These are phyloP conservation scores for Drosophila antonietae DNA, from an alignment of 2,888 invertebrate species.

Conservation along the genomic window DNA sequence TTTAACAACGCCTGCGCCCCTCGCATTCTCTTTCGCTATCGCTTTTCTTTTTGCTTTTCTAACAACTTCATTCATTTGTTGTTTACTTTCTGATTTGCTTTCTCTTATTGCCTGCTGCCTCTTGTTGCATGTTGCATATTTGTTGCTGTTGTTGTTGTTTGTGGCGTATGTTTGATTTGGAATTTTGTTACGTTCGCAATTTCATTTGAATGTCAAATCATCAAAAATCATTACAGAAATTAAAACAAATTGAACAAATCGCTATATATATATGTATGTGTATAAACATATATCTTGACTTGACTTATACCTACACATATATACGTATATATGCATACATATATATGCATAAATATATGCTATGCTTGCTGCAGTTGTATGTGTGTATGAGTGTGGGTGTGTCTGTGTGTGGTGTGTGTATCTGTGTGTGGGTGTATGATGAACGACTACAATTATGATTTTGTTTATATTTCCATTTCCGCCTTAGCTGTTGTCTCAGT, in stretches of 20 bases:
- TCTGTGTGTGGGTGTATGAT: background rate
- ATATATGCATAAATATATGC: slow-evolving; percentile 8
- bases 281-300: slow-evolving; percentile 1
- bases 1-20: slow-evolving; percentile 13
- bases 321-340: background rate
- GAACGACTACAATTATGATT: slow-evolving; percentile 14
- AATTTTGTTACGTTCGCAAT: slow-evolving; percentile 41
- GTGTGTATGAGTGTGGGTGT: background rate
- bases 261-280: slow-evolving; percentile 1
- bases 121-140: background rate
- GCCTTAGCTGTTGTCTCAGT: background rate
- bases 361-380: slow-evolving; percentile 10
- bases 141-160: background rate
- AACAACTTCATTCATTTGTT: background rate
- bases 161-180: slow-evolving; percentile 26
- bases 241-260: slow-evolving; percentile 51
- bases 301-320: background rate
- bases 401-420: slow-evolving; percentile 7
- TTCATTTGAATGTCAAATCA: slow-evolving; percentile 27
- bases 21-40: background rate
- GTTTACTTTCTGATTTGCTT: slow-evolving; percentile 18
- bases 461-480: slow-evolving; percentile 10
- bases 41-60: background rate
- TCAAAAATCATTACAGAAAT: slow-evolving; percentile 24
- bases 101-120: slow-evolving; percentile 27